These are phyloP conservation scores for Halcyon malimbica DNA, from an alignment of 2,113 vertebrate genomes.

Conservation along the genomic window DNA sequence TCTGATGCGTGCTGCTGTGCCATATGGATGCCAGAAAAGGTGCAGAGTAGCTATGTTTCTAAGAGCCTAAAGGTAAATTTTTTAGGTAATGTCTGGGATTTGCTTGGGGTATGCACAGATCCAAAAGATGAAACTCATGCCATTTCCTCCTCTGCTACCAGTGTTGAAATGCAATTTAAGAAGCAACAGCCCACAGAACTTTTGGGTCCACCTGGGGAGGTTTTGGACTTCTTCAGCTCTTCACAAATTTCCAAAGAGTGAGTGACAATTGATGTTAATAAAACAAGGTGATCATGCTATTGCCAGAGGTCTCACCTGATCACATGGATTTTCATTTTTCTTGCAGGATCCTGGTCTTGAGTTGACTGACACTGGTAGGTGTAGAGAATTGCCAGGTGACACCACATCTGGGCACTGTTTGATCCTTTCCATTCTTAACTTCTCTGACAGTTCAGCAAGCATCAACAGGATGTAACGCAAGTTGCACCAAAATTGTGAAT, in stretches of 20 bases:
- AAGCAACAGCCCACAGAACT: background rate
- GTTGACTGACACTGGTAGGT: background rate
- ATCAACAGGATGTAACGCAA: background rate
- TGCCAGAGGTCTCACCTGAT: background rate
- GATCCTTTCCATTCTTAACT: background rate
- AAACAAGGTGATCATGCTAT: background rate
- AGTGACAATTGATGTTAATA: background rate
- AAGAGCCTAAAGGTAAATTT: background rate
- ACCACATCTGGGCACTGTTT: background rate
- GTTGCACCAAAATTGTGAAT: background rate
- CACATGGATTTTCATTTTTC: background rate
- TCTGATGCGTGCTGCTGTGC: background rate
- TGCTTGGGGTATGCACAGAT: background rate
- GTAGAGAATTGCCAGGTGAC: background rate
- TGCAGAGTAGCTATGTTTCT: background rate
- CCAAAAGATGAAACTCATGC: background rate
- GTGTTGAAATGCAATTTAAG: background rate
- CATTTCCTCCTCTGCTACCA: background rate
- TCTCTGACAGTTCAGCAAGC: background rate
- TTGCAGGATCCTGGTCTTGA: background rate
- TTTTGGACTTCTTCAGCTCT: background rate
- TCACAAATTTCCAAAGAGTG: background rate
- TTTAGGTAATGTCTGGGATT: background rate
- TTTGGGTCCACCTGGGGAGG: background rate
- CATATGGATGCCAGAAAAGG: slow-evolving; percentile 1